phyloP scores from a whole-genome alignment of 2,113 vertebrate species.

The Centropus unirufus region DNA sequence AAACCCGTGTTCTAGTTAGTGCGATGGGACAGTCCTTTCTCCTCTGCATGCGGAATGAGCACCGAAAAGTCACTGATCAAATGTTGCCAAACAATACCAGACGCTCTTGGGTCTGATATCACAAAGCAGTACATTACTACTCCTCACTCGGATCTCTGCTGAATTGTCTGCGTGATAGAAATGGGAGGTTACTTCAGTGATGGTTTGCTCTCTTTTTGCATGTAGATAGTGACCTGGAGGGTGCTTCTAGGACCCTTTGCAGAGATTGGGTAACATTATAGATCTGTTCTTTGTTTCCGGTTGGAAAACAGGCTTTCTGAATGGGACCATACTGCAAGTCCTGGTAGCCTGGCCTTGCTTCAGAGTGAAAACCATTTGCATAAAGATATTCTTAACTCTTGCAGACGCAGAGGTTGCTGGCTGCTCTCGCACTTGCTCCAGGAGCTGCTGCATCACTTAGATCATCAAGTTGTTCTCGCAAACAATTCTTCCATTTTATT shows the following conservation, averaged over 20 bases:
- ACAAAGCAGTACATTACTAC: not conserved
- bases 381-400: not conserved
- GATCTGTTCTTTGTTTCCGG: not conserved
- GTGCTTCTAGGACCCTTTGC: not conserved
- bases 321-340: not conserved
- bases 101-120: not conserved
- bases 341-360: not conserved
- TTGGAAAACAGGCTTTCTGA: not conserved
- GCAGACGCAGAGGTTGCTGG: not conserved
- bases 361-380: not conserved
- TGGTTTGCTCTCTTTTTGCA: not conserved
- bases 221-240: not conserved
- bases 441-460: not conserved
- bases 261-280: not conserved
- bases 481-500: constrained; percentile 32
- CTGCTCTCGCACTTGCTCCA: not conserved
- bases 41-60: not conserved
- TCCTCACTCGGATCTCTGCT: not conserved
- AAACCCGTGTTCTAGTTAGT: rapidly evolving
- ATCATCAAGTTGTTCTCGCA: constrained; percentile 41
- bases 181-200: not conserved
- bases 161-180: not conserved
- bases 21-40: not conserved
- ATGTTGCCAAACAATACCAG: not conserved
- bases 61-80: not conserved